Evolutionary conservation across 2,888 invertebrate species (phyloP).

Genomic region (Orchesella flavescens): DNA sequence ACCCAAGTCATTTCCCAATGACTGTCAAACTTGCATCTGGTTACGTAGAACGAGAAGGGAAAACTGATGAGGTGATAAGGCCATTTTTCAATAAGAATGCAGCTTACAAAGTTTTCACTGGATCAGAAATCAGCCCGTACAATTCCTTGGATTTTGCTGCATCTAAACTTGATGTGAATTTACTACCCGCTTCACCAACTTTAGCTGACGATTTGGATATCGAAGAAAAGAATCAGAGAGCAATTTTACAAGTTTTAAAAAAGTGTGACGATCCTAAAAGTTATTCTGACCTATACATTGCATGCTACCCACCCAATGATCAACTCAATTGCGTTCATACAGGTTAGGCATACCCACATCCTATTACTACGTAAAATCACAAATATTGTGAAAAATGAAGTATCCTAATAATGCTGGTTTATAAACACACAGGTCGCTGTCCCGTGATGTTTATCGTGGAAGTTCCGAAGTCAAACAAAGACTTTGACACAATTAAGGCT

Average conservation of each 20-base stretch:
- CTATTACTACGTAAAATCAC: no score
- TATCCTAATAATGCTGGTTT: no score
- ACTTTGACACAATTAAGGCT: conserved; percentile 16
- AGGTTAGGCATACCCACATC: no score
- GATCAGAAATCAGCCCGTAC: not conserved
- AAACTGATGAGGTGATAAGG: not conserved
- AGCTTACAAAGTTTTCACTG: not conserved
- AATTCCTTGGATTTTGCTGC: not conserved
- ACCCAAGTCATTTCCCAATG: not conserved
- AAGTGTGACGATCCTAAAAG: conserved; percentile 5
- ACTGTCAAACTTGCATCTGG: conserved; percentile 17
- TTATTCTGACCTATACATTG: not conserved
- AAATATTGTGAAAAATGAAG: no score
- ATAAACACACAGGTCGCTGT: conserved; percentile 38
- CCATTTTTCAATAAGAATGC: not conserved
- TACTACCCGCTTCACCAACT: not conserved
- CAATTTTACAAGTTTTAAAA: not conserved
- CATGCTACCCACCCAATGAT: conserved; percentile 40
- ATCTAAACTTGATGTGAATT: not conserved
- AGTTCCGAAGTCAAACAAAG: conserved; percentile 8
- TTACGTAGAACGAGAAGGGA: conserved; percentile 1
- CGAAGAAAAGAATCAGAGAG: not conserved
- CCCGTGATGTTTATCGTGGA: conserved; percentile 44
- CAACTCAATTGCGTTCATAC: conserved; percentile 41
- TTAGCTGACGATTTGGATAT: not conserved